Percentiles rank a stretch among this genome's conserved stretches.
Evolutionary conservation across 2,113 vertebrate genomes (phyloP).

Genomic region (Trichomycterus rosablanca): DNA sequence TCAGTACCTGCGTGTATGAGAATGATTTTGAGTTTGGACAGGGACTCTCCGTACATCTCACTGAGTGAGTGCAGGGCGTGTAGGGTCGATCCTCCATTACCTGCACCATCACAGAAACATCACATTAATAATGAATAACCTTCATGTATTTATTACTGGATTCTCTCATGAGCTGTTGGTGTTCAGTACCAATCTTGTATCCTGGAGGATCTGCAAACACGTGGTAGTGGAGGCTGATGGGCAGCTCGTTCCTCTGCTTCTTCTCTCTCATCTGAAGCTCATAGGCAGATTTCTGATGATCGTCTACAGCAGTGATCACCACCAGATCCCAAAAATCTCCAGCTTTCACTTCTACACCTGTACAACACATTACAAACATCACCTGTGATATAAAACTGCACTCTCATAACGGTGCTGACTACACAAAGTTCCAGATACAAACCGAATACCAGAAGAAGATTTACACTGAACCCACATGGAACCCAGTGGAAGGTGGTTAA

Average conservation of each 20-base stretch:
- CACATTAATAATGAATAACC: neutral
- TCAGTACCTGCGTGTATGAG: slow-evolving; percentile 87
- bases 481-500: too few relatives aligned
- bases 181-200: slow-evolving; percentile 74
- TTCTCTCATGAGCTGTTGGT: neutral
- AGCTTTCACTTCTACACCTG: slow-evolving; percentile 63
- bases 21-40: slow-evolving; percentile 72
- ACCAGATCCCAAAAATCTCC: slow-evolving; percentile 84
- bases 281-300: slow-evolving; percentile 75
- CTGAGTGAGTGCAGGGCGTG: slow-evolving; percentile 70
- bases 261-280: slow-evolving; percentile 77
- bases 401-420: neutral
- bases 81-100: slow-evolving; percentile 92
- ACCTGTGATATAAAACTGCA: neutral
- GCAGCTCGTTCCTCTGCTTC: slow-evolving; percentile 72
- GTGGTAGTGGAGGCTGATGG: slow-evolving; percentile 70
- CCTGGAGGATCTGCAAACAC: slow-evolving; percentile 84
- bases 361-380: too few relatives aligned
- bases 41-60: slow-evolving; percentile 70
- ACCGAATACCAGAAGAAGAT: too few relatives aligned
- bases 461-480: too few relatives aligned
- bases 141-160: neutral
- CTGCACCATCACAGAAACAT: slow-evolving; percentile 55
- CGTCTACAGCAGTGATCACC: slow-evolving; percentile 79
- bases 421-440: neutral